Evolutionary conservation across 37 sponge, comb jelly and placozoan genomes (phyloP).

Genomic region (Dysidea cf. avara): DNA sequence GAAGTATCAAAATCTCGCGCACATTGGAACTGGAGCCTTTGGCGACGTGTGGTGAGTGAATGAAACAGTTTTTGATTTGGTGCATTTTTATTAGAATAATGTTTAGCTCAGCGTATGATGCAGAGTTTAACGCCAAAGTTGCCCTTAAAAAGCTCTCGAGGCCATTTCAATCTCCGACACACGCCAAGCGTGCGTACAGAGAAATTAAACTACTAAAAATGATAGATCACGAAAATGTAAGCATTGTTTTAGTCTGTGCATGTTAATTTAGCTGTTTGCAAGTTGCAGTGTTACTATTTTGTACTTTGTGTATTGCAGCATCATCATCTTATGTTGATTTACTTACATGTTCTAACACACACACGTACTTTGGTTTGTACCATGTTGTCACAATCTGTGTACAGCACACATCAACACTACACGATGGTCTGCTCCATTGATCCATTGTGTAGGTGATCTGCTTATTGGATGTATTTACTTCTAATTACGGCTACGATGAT

Average conservation of each 20-base stretch:
- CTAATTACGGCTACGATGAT: slow-evolving; percentile 39
- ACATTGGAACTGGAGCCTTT: slow-evolving; percentile 94
- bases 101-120: slow-evolving; percentile 84
- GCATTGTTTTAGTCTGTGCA: background rate
- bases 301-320: too few species aligned
- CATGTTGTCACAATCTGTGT: too few species aligned
- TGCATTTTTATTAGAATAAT: background rate
- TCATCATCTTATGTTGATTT: too few species aligned
- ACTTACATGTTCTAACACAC: too few species aligned
- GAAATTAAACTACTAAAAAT: slow-evolving; percentile 86
- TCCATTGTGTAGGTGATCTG: slow-evolving; percentile 82
- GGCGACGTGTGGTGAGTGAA: slow-evolving; percentile 81
- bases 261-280: background rate
- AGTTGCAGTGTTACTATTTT: too few species aligned
- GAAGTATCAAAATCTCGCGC: slow-evolving; percentile 81
- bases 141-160: slow-evolving; percentile 94
- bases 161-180: slow-evolving; percentile 82
- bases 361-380: too few species aligned
- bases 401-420: too few species aligned
- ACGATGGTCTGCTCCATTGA: too few species aligned
- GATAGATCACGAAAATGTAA: slow-evolving; percentile 88
- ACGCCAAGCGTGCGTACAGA: slow-evolving; percentile 89
- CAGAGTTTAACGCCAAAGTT: slow-evolving; percentile 50
- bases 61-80: background rate
- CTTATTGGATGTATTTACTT: slow-evolving; percentile 85